Conservation (phyloP, 2,113 vertebrate genomes). For the Corythaeola cristata region DNA sequence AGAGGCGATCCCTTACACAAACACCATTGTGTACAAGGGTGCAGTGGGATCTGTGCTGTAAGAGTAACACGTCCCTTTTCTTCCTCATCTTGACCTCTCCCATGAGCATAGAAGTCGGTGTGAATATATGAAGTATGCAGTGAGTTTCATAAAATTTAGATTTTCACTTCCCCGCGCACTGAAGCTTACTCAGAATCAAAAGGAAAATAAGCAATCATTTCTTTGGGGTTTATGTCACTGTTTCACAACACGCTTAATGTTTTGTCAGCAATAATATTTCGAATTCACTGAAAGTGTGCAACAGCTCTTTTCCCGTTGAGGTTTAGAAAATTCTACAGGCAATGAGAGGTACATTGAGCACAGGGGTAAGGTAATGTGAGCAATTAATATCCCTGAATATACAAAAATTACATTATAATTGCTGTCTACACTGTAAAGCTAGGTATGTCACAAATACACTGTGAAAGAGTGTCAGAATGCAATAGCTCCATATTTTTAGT, state of each 20-base stretch:
- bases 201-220: background rate
- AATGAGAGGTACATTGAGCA: background rate
- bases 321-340: constrained; percentile 32
- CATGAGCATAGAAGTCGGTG: background rate
- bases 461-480: background rate
- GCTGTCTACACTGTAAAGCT: background rate
- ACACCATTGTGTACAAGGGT: background rate
- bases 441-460: background rate
- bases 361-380: background rate
- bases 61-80: background rate
- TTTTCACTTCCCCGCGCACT: background rate
- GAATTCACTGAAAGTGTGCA: constrained; percentile 25
- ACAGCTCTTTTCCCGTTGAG: constrained; percentile 14
- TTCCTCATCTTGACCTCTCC: background rate
- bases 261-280: constrained; percentile 13
- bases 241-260: constrained; percentile 10
- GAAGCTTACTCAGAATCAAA: background rate
- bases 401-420: constrained; percentile 1
- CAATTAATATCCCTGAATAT: constrained; percentile 12
- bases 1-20: background rate
- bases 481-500: background rate
- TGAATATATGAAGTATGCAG: background rate
- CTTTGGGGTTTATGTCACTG: background rate
- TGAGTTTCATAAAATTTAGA: background rate
- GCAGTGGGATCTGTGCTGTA: background rate